Evolutionary conservation across 2,113 vertebrate genomes (phyloP).

Genomic region (Notothenia rossii): DNA sequence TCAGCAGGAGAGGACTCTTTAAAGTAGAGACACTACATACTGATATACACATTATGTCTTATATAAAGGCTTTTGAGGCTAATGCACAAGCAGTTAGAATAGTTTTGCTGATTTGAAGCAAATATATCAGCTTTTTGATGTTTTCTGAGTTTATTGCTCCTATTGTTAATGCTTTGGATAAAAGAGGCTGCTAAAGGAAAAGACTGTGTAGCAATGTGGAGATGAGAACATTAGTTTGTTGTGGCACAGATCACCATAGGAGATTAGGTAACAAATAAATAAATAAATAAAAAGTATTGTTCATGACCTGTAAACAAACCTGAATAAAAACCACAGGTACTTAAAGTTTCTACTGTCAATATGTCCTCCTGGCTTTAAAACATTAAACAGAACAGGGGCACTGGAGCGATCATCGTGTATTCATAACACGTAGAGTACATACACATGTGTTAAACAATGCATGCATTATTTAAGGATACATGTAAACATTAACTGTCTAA

Average conservation of each 20-base stretch:
- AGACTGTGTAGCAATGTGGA: neutral
- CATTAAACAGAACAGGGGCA: neutral
- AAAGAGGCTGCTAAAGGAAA: too few relatives aligned
- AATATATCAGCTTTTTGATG: too few relatives aligned
- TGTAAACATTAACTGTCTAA: neutral
- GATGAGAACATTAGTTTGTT: neutral
- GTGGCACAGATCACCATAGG: neutral
- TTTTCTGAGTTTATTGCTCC: too few relatives aligned
- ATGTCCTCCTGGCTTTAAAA: neutral
- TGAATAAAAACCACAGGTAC: neutral
- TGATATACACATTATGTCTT: too few relatives aligned
- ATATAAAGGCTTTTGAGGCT: too few relatives aligned
- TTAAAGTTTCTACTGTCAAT: neutral
- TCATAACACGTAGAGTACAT: neutral
- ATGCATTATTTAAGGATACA: neutral
- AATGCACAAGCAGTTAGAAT: too few relatives aligned
- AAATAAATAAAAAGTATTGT: neutral
- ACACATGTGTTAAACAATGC: neutral
- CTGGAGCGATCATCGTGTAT: neutral
- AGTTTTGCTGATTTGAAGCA: too few relatives aligned
- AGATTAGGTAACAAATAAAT: neutral
- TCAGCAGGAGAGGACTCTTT: too few relatives aligned
- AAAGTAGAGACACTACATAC: too few relatives aligned
- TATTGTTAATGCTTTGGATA: too few relatives aligned
- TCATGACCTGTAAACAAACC: neutral